Evolutionary conservation across 1,140 invertebrate species (phyloP).

Genomic region (Condylostylus longicornis): DNA sequence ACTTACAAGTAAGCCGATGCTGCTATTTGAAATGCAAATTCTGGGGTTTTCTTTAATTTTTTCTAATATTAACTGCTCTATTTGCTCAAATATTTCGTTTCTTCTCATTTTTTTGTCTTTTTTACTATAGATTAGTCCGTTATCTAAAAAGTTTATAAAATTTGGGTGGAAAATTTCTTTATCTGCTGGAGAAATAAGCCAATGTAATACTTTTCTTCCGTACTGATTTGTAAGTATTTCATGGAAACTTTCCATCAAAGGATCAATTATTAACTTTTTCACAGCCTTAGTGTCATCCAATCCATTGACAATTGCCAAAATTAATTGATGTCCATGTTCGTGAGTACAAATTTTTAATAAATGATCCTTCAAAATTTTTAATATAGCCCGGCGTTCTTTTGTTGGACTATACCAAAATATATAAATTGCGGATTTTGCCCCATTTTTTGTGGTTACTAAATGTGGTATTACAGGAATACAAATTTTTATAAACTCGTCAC

Average conservation of each 20-base stretch:
- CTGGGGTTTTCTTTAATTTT: slow-evolving; percentile 43
- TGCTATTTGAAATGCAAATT: slow-evolving; percentile 53
- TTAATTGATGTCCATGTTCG: slow-evolving; percentile 69
- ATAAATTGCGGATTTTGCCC: slow-evolving; percentile 58
- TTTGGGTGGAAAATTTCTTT: slow-evolving; percentile 56
- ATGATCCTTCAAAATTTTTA: slow-evolving; percentile 76
- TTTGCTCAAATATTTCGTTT: slow-evolving; percentile 54
- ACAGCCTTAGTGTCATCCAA: slow-evolving; percentile 86
- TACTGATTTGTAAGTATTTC: slow-evolving; percentile 57
- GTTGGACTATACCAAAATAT: slow-evolving; percentile 56
- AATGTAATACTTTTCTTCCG: slow-evolving; percentile 59
- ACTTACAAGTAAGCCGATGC: slow-evolving; percentile 34
- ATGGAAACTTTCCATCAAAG: slow-evolving; percentile 54
- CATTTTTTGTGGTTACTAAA: slow-evolving; percentile 70
- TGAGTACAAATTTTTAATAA: slow-evolving; percentile 64
- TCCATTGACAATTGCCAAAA: slow-evolving; percentile 74
- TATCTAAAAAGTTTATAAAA: slow-evolving; percentile 50
- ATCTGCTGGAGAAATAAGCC: slow-evolving; percentile 68
- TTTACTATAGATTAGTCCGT: slow-evolving; percentile 61
- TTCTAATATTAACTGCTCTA: slow-evolving; percentile 46
- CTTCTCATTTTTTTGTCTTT: slow-evolving; percentile 57
- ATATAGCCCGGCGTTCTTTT: slow-evolving; percentile 37
- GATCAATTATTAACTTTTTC: slow-evolving; percentile 63
- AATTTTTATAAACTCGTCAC: slow-evolving; percentile 54
- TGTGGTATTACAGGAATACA: slow-evolving; percentile 54